Percentiles rank a stretch among this genome's conserved stretches.
Evolutionary conservation across 2,888 invertebrate species (phyloP).

Genomic region (Melikaiella ostensackeni): DNA sequence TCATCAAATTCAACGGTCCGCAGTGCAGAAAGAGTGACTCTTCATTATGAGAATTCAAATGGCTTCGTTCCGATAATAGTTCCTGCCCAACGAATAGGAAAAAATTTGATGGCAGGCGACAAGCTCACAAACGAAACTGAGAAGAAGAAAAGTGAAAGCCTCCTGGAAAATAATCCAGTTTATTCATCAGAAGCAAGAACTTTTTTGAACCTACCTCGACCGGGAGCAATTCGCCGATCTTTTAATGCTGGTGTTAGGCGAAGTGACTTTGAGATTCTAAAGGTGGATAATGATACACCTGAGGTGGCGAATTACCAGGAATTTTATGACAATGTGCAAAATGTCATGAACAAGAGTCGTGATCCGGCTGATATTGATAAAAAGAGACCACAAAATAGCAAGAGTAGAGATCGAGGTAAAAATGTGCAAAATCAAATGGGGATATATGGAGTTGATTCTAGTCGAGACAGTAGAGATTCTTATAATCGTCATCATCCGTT

Average conservation of each 20-base stretch:
- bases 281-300: slow-evolving; percentile 71
- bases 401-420: slow-evolving; percentile 56
- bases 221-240: slow-evolving; percentile 64
- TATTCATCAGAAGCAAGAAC: slow-evolving; percentile 68
- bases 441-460: slow-evolving; percentile 52
- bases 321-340: slow-evolving; percentile 65
- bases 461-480: slow-evolving; percentile 1
- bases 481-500: slow-evolving; percentile 4
- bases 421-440: slow-evolving; percentile 59
- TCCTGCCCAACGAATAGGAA: slow-evolving; percentile 49
- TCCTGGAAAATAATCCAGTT: slow-evolving; percentile 62
- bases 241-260: slow-evolving; percentile 63
- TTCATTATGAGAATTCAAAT: slow-evolving; percentile 70
- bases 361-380: slow-evolving; percentile 33
- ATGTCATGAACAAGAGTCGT: slow-evolving; percentile 44
- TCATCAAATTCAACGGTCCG: slow-evolving; percentile 44
- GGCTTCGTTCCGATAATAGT: slow-evolving; percentile 69
- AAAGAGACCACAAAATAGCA: slow-evolving; percentile 40
- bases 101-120: slow-evolving; percentile 15
- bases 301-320: slow-evolving; percentile 71
- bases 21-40: slow-evolving; percentile 50
- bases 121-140: slow-evolving; percentile 21
- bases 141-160: slow-evolving; percentile 38
- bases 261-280: slow-evolving; percentile 72
- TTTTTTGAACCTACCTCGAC: slow-evolving; percentile 61